Evolutionary conservation across 2,888 invertebrate genomes (phyloP).

Genomic region (Eucera pruinosa): DNA sequence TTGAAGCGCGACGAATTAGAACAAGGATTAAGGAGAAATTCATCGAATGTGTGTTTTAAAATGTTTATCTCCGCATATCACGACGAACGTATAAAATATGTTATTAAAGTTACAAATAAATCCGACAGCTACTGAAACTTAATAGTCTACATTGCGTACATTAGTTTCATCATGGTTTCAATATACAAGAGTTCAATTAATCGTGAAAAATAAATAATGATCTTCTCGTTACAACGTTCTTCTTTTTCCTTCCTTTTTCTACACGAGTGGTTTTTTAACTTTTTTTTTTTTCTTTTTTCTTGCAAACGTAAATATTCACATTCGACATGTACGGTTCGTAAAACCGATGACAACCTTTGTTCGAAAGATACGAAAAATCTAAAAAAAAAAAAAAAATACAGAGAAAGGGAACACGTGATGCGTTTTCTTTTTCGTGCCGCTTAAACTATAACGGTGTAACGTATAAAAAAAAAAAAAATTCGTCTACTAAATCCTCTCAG

Average conservation of each 20-base stretch:
- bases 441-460: background rate
- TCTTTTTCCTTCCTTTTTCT: too few species aligned
- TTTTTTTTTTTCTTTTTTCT: too few species aligned
- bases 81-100: constrained; percentile 20
- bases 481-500: constrained; percentile 22
- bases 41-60: constrained; percentile 14
- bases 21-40: background rate
- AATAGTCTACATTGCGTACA: constrained; percentile 17
- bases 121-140: constrained; percentile 18
- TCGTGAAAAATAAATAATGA: constrained; percentile 54
- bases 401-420: background rate
- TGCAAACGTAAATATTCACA: constrained; percentile 27
- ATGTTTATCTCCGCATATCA: constrained; percentile 2
- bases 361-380: constrained; percentile 17
- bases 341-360: constrained; percentile 10
- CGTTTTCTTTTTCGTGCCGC: background rate
- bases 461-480: constrained; percentile 26
- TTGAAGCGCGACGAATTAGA: background rate
- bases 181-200: constrained; percentile 37
- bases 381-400: background rate
- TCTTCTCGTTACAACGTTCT: constrained; percentile 28
- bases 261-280: too few species aligned
- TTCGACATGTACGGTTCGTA: constrained; percentile 10
- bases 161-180: constrained; percentile 12
- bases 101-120: constrained; percentile 26